A percentile compares a stretch with the other conserved stretches of the same genome.
Evolutionary conservation across 2,797 vertebrate genomes (phyloP).

Genomic region (Crax fasciolata): DNA sequence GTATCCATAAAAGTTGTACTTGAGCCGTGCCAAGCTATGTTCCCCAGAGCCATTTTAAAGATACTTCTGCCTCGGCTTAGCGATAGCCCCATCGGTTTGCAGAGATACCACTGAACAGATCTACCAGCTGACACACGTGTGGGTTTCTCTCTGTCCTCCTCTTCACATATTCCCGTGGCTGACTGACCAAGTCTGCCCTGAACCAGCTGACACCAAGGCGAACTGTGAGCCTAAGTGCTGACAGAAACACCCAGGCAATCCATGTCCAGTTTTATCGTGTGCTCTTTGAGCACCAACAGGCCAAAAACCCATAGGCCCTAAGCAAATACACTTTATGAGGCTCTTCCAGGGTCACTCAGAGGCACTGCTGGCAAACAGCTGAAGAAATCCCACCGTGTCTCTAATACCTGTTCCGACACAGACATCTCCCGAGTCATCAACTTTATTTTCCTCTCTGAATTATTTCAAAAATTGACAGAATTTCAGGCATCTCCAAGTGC

Average conservation of each 20-base stretch:
- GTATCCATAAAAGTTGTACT: not conserved
- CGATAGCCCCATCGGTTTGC: not conserved
- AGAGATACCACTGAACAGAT: not conserved
- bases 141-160: not conserved
- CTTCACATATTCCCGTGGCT: fast-evolving
- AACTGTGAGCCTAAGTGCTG: not conserved
- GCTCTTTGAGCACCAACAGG: not conserved
- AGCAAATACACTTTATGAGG: not conserved
- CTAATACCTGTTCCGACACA: not conserved
- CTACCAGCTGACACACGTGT: fast-evolving
- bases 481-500: not conserved
- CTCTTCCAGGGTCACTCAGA: not conserved
- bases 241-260: constrained; percentile 13
- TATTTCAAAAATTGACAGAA: not conserved
- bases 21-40: not conserved
- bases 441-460: not conserved
- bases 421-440: not conserved
- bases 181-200: not conserved
- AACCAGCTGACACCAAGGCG: not conserved
- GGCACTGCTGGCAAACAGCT: not conserved
- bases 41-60: not conserved
- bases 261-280: not conserved
- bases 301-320: not conserved
- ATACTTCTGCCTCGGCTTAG: not conserved
- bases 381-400: not conserved